Evolutionary conservation across 2,888 invertebrate genomes (phyloP), one percentile per base, ranked within the genome.

Genomic region (Himalopsyche tibetana): DNA sequence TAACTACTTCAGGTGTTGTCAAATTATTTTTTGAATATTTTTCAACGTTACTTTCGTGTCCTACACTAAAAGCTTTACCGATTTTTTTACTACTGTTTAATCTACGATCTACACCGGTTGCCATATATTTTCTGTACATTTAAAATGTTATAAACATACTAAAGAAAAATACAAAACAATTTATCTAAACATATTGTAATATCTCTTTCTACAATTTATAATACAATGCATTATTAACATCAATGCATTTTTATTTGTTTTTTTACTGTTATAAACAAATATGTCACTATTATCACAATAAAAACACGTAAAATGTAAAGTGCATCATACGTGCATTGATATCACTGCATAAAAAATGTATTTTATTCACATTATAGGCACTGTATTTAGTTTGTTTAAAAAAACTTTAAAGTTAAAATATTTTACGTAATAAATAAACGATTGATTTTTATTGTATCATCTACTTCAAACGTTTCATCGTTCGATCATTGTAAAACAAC

Each of bases 111-210:
- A 63, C n/a, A 19, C 63, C 63, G 19, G 63, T 63, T 63, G 63
- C 63, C 63, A 63, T 63, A 63, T 63, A 63, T 63, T 63, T 63
- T 28, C 19, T 63, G 63, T 63, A 63, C 63, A 63, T 63, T 63
- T 63, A 63, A 63, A 63, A 5, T 63, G 63, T 19, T 9, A 63
- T 63, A 63, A 9, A 63, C 63, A 63, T 63, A 63, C 63, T 63
- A 19, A 19, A 3, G 11, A 19, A 63, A 9, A 19, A 19, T 63
- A 63, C n/a, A 63, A 19, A 19, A 19, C 19, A 19, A 6, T 63
- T 63, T 63, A 63, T 63, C 63, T 15, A 0, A 1, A 8, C 3
- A 51, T 12, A 63, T 63, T 19, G 11, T 6, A 63, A 63, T 2
- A 19, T 8, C 19, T 6, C 63, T 63, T n/a, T 56, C 56, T n/a